Evolutionary conservation across 2,797 vertebrate genomes (phyloP).

Genomic region (Gephyroberyx darwinii): DNA sequence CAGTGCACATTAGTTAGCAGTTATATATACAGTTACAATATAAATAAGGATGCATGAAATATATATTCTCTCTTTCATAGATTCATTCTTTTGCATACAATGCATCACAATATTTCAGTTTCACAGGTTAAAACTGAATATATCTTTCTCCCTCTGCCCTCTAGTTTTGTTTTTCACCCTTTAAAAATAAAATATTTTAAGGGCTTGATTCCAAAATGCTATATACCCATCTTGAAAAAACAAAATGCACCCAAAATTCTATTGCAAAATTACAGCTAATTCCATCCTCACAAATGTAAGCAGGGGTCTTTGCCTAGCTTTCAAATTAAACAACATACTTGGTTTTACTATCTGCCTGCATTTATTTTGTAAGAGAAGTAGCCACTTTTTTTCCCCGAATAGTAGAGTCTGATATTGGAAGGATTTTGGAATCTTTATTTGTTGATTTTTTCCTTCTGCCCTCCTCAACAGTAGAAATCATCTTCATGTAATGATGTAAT

Average conservation of each 20-base stretch:
- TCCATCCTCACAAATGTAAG: background rate
- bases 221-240: background rate
- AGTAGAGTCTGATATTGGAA: too few species aligned
- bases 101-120: background rate
- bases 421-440: too few species aligned
- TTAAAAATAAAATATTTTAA: background rate
- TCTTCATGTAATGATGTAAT: too few species aligned
- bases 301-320: background rate
- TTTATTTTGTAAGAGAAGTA: too few species aligned
- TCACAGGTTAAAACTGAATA: background rate
- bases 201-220: background rate
- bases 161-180: background rate
- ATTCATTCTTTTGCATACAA: slow-evolving; percentile 18
- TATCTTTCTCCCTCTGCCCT: background rate
- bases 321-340: background rate
- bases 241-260: background rate
- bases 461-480: too few species aligned
- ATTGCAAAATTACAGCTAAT: background rate
- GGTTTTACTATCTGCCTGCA: background rate
- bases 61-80: background rate
- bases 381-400: too few species aligned
- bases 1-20: slow-evolving; percentile 9
- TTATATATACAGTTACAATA: slow-evolving; percentile 22
- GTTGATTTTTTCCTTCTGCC: too few species aligned
- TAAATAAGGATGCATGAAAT: slow-evolving; percentile 12